Percentiles rank a stretch among this genome's conserved stretches.
Conservation (phyloP, 1,140 invertebrate species). For the Aphelenchoides fujianensis region DNA sequence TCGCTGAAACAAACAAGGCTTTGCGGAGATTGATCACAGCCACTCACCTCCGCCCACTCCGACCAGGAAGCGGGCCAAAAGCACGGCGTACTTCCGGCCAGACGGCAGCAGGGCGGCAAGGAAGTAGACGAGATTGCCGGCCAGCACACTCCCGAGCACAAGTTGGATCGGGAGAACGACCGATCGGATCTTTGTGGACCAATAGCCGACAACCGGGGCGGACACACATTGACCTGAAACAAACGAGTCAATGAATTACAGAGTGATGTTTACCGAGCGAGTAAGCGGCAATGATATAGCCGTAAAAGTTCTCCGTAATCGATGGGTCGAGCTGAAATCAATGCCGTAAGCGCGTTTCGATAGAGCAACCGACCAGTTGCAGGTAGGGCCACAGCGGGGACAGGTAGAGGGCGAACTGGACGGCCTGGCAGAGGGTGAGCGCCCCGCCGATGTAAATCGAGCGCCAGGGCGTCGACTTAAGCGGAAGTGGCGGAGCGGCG, state of each 20-base stretch:
- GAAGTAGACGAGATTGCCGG: slow-evolving; percentile 63
- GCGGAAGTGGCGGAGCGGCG: not conserved
- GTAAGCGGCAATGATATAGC: slow-evolving; percentile 63
- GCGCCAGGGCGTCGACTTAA: not conserved
- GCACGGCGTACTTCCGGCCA: slow-evolving; percentile 27
- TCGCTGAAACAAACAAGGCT: not conserved
- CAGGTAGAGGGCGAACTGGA: slow-evolving; percentile 18
- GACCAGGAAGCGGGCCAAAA: slow-evolving; percentile 38
- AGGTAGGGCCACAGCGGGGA: slow-evolving; percentile 15
- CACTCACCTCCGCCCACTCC: slow-evolving; percentile 52
- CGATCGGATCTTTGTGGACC: slow-evolving; percentile 54
- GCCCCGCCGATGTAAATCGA: not conserved
- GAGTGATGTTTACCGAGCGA: no score
- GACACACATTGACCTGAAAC: slow-evolving; percentile 63
- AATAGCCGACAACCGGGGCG: slow-evolving; percentile 62
- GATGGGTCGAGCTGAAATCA: slow-evolving; percentile 60
- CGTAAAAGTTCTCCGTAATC: slow-evolving; percentile 60
- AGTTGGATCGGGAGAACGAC: slow-evolving; percentile 59
- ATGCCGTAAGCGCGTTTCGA: no score
- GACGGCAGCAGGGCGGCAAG: slow-evolving; percentile 43
- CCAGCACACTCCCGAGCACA: slow-evolving; percentile 58
- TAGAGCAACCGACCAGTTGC: slow-evolving; percentile 1
- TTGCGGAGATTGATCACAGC: no score
- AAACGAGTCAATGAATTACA: no score
- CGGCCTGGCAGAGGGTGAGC: slow-evolving; percentile 3